Percentiles rank a stretch among this genome's conserved stretches.
Conservation (phyloP, 2,797 vertebrate species). For the Thalassophryne amazonica region DNA sequence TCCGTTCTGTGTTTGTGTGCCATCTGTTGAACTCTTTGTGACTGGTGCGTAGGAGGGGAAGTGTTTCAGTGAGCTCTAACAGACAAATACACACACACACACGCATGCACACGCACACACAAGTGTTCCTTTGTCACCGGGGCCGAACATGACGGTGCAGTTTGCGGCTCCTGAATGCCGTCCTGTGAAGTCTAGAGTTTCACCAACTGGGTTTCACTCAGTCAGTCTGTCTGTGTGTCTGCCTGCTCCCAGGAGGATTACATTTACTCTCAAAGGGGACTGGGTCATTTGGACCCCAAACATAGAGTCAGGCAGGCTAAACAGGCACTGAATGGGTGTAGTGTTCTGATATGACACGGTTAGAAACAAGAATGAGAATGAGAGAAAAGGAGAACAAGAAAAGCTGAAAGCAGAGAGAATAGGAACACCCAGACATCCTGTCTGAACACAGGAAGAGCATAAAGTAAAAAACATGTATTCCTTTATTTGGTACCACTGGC, state of each 20-base stretch:
- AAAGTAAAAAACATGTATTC: no score
- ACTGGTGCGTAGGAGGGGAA: constrained; percentile 7
- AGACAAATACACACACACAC: constrained; percentile 1
- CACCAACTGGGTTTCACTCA: constrained; percentile 20
- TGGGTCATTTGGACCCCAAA: constrained; percentile 44
- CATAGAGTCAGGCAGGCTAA: constrained; percentile 30
- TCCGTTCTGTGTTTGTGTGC: neutral
- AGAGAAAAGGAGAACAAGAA: neutral
- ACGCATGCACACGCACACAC: constrained; percentile 25
- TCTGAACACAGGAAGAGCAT: neutral
- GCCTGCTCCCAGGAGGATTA: constrained; percentile 58
- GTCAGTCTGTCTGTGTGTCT: constrained; percentile 21
- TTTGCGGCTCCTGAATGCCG: constrained; percentile 57
- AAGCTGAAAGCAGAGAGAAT: neutral
- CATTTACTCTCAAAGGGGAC: constrained; percentile 31
- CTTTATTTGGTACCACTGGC: no score
- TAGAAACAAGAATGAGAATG: constrained; percentile 2
- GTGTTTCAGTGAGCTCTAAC: constrained; percentile 6
- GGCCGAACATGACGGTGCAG: constrained; percentile 53
- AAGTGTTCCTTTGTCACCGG: constrained; percentile 62
- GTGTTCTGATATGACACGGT: constrained; percentile 32
- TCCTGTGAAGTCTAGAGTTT: constrained; percentile 66
- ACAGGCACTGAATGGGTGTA: constrained; percentile 31
- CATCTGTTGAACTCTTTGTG: constrained; percentile 31
- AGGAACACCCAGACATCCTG: neutral